Evolutionary conservation across 2,888 invertebrate species (phyloP).

Genomic region (Cabera pusaria): DNA sequence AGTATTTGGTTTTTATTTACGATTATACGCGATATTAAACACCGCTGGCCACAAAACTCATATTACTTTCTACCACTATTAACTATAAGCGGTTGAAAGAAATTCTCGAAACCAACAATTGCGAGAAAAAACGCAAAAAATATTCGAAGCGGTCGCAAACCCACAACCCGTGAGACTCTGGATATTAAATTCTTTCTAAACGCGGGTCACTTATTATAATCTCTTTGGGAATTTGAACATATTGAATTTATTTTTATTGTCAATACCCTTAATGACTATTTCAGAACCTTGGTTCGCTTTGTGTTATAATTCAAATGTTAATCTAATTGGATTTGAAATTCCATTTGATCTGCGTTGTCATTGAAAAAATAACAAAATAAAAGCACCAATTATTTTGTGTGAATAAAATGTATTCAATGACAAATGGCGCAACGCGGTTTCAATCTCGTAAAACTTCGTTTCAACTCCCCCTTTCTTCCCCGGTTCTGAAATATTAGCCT

Average conservation of each 20-base stretch:
- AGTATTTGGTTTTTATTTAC: slow-evolving; percentile 1
- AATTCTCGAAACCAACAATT: slow-evolving; percentile 38
- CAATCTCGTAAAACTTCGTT: no score
- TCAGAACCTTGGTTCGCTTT: no score
- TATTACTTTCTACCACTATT: slow-evolving; percentile 12
- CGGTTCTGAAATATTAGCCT: no score
- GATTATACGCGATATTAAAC: slow-evolving; percentile 4
- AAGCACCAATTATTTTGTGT: no score
- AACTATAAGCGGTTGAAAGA: slow-evolving; percentile 21
- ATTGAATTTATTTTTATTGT: slow-evolving; percentile 9
- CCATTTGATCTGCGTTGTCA: no score
- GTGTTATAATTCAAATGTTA: no score
- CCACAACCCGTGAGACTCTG: slow-evolving; percentile 29
- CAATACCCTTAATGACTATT: no score
- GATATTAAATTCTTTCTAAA: slow-evolving; percentile 48
- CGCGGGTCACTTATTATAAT: slow-evolving; percentile 36
- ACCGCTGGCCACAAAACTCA: background rate
- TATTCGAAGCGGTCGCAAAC: slow-evolving; percentile 36
- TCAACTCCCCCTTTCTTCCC: no score
- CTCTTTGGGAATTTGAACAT: slow-evolving; percentile 10
- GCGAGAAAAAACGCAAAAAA: slow-evolving; percentile 37
- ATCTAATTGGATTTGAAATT: no score
- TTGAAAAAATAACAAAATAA: no score
- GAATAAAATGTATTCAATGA: no score
- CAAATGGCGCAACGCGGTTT: no score